Percentiles rank a stretch among this genome's conserved stretches.
phyloP scores from a whole-genome alignment of 2,113 vertebrate species.

The Diadophis punctatus region DNA sequence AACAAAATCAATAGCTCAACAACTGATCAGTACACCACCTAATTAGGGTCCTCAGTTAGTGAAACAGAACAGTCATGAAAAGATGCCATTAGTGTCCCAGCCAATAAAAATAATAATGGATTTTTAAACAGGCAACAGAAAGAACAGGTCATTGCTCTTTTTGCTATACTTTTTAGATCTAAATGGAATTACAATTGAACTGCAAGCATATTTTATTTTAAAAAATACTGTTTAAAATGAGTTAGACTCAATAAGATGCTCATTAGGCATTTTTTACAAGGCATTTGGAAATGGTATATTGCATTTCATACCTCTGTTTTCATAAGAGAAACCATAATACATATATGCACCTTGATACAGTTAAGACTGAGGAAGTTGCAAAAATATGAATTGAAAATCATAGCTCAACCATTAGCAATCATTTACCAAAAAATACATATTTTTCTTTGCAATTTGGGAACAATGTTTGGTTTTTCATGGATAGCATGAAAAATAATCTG shows the following conservation, averaged over 20 bases:
- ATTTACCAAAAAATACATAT: neutral
- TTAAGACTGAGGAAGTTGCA: neutral
- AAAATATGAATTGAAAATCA: neutral
- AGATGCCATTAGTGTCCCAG: constrained; percentile 76
- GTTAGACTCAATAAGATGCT: constrained; percentile 72
- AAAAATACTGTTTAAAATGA: constrained; percentile 73
- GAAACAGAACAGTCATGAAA: constrained; percentile 73
- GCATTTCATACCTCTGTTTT: constrained; percentile 64
- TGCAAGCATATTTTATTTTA: constrained; percentile 64
- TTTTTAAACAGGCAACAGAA: constrained; percentile 67
- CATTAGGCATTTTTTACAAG: constrained; percentile 66
- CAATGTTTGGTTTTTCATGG: neutral
- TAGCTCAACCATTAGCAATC: neutral
- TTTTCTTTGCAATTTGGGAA: neutral
- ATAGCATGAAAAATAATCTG: neutral
- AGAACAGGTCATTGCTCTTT: constrained; percentile 63
- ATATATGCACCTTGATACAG: neutral
- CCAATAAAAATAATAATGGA: constrained; percentile 78
- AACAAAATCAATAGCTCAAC: constrained; percentile 77
- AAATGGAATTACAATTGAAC: constrained; percentile 79
- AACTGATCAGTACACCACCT: constrained; percentile 74
- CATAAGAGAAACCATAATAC: neutral
- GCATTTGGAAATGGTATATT: constrained; percentile 66
- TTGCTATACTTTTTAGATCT: constrained; percentile 65
- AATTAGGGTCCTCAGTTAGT: constrained; percentile 77